Evolutionary conservation across 2,888 invertebrate species (phyloP).

Genomic region (Bugula neritina): DNA sequence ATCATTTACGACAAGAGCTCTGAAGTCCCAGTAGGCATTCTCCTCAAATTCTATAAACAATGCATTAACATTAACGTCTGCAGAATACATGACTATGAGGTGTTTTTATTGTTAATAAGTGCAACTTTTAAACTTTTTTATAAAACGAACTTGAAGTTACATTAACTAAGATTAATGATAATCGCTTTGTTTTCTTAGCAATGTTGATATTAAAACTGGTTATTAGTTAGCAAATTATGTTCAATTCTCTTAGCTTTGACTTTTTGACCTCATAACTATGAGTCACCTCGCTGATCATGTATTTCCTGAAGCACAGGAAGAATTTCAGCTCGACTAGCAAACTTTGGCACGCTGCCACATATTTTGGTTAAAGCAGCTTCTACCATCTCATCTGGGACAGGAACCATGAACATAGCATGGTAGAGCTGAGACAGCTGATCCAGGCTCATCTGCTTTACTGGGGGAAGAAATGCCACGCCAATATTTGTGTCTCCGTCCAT

Average conservation of each 20-base stretch:
- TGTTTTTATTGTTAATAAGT: too few species aligned
- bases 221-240: too few species aligned
- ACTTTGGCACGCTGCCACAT: not conserved
- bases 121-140: too few species aligned
- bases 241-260: too few species aligned
- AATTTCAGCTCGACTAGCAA: not conserved
- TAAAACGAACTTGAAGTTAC: too few species aligned
- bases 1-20: conserved; percentile 33
- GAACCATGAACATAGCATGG: not conserved
- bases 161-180: too few species aligned
- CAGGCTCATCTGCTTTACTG: not conserved
- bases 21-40: conserved; percentile 46
- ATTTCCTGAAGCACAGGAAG: conserved; percentile 9
- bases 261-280: too few species aligned
- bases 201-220: too few species aligned
- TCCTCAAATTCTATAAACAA: conserved; percentile 35
- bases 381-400: not conserved
- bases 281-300: not conserved
- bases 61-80: not conserved
- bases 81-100: too few species aligned
- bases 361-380: not conserved
- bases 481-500: too few species aligned
- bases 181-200: too few species aligned
- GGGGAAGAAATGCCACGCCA: not conserved
- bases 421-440: conserved; percentile 12